phyloP scores from a whole-genome alignment of 2,888 invertebrate species.

The Agonopterix arenella region DNA sequence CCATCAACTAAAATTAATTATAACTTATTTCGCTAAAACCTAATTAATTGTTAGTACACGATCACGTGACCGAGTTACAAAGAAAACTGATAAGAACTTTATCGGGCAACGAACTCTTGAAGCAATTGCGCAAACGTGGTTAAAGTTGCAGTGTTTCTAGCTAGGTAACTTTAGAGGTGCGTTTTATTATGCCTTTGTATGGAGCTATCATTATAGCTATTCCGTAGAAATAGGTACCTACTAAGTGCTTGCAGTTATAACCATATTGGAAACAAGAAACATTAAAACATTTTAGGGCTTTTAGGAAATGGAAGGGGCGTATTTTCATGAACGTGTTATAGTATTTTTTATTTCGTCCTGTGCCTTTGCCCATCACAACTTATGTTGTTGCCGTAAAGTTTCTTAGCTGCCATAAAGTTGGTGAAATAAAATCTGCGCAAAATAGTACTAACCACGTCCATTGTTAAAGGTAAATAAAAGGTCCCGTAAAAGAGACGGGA shows the following conservation, averaged over 20 bases:
- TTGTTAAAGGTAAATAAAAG: conserved; percentile 7
- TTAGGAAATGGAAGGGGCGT: no score
- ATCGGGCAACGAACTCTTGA: conserved; percentile 57
- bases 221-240: no score
- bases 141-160: conserved; percentile 1
- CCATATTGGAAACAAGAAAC: no score
- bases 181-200: no score
- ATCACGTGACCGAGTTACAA: conserved; percentile 45
- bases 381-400: no score
- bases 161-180: no score
- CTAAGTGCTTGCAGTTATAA: no score
- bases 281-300: no score
- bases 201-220: no score
- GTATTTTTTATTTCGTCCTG: no score
- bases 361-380: no score
- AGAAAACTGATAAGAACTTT: conserved; percentile 62
- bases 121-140: conserved; percentile 14
- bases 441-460: neutral
- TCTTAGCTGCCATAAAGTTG: neutral
- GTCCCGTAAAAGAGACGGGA: conserved; percentile 22
- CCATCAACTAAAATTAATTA: neutral
- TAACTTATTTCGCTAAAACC: conserved; percentile 28
- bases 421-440: conserved; percentile 1
- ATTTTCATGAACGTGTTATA: no score
- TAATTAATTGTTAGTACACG: conserved; percentile 50